phyloP scores from a whole-genome alignment of 1,140 invertebrate genomes.

The Cydia pomonella region DNA sequence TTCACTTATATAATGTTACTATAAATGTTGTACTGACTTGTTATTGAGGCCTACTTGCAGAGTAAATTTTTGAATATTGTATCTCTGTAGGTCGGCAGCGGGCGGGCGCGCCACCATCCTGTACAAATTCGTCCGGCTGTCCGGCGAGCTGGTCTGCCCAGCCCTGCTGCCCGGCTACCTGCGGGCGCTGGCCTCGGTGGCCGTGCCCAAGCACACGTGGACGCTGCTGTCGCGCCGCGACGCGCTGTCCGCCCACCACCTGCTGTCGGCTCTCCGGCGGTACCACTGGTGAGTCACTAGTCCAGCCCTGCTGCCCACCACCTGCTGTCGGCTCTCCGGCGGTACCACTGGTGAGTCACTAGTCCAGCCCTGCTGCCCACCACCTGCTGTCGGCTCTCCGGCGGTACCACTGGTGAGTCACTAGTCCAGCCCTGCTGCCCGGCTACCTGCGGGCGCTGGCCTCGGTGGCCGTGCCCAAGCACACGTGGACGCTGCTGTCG shows the following conservation, averaged over 20 bases:
- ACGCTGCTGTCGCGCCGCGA: slow-evolving; percentile 88
- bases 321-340: too few relatives aligned
- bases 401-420: too few relatives aligned
- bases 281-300: too few relatives aligned
- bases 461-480: slow-evolving; percentile 89
- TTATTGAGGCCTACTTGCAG: too few relatives aligned
- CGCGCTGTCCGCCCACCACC: slow-evolving; percentile 79
- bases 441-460: slow-evolving; percentile 94
- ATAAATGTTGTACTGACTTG: too few relatives aligned
- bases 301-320: too few relatives aligned
- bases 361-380: too few relatives aligned
- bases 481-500: slow-evolving; percentile 94
- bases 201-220: slow-evolving; percentile 91
- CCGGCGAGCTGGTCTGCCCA: slow-evolving; percentile 92
- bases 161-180: slow-evolving; percentile 93
- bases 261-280: slow-evolving; percentile 91
- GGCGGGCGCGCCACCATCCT: slow-evolving; percentile 87
- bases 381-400: too few relatives aligned
- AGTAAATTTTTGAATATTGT: too few relatives aligned
- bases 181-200: slow-evolving; percentile 91
- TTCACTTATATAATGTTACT: too few relatives aligned
- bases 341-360: too few relatives aligned
- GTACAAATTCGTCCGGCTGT: slow-evolving; percentile 94
- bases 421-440: too few relatives aligned
- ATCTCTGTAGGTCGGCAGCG: slow-evolving; percentile 35